Evolutionary conservation across 1,140 invertebrate genomes (phyloP).

Genomic region (Drosophila ohnishii): DNA sequence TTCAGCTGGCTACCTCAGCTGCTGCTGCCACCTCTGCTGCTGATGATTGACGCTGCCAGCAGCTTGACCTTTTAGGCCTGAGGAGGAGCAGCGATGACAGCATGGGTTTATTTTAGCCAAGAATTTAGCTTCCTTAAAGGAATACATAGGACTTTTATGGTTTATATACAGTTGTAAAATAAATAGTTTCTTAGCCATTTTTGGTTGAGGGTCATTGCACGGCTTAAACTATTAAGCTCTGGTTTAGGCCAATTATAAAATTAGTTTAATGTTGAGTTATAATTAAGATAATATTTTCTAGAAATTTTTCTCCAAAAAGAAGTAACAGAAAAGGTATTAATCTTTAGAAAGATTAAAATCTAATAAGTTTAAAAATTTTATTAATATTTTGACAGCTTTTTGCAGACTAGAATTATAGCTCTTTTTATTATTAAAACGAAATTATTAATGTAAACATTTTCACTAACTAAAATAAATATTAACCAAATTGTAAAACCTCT

Average conservation of each 20-base stretch:
- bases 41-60: constrained; percentile 29
- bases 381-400: neutral
- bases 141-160: too few relatives aligned
- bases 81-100: constrained; percentile 26
- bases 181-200: neutral
- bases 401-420: neutral
- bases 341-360: neutral
- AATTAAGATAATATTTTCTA: neutral
- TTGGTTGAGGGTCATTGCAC: neutral
- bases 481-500: neutral
- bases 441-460: neutral
- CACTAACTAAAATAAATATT: neutral
- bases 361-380: neutral
- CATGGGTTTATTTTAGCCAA: constrained; percentile 26
- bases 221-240: neutral
- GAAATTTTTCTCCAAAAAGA: neutral
- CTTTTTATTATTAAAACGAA: neutral
- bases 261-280: neutral
- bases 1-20: constrained; percentile 37
- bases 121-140: too few relatives aligned
- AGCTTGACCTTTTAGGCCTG: constrained; percentile 68
- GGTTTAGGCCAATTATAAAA: neutral
- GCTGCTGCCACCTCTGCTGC: constrained; percentile 25
- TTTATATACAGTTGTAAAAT: neutral
- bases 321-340: neutral